Evolutionary conservation across 1,140 invertebrate genomes (phyloP).

Genomic region (Planococcus citri): DNA sequence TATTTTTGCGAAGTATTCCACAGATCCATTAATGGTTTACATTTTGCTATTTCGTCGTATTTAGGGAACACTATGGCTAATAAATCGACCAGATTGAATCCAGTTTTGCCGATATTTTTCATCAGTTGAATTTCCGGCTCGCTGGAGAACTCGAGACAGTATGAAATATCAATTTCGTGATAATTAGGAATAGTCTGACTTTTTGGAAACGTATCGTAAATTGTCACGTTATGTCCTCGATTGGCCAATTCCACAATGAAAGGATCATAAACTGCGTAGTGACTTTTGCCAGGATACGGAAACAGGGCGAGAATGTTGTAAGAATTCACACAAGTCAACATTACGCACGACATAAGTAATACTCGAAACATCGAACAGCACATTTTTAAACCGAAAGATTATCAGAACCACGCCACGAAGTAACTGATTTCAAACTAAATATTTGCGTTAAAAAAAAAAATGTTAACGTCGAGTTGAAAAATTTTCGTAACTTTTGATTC

Average conservation of each 20-base stretch:
- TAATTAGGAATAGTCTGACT: conserved; percentile 39
- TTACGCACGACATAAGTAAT: too few species aligned
- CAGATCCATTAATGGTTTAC: background rate
- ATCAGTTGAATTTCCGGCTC: background rate
- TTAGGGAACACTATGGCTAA: background rate
- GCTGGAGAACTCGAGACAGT: conserved; percentile 15
- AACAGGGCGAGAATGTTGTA: conserved; percentile 31
- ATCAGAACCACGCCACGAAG: too few species aligned
- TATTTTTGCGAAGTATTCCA: conserved; percentile 22
- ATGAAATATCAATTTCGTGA: conserved; percentile 34
- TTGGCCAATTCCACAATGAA: conserved; percentile 30
- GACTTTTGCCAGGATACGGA: conserved; percentile 31
- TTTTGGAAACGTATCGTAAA: conserved; percentile 35
- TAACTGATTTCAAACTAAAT: too few species aligned
- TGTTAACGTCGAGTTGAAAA: too few species aligned
- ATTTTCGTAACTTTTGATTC: too few species aligned
- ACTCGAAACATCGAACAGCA: too few species aligned
- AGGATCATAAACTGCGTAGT: conserved; percentile 32
- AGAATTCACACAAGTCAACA: too few species aligned
- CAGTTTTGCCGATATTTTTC: background rate
- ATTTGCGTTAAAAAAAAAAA: too few species aligned
- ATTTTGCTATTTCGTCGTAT: background rate
- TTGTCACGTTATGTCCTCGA: conserved; percentile 31
- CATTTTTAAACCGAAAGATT: too few species aligned
- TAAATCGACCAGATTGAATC: background rate